A percentile compares a stretch with the other conserved stretches of the same genome.
Evolutionary conservation across 2,113 vertebrate genomes (phyloP).

Genomic region (Triplophysa siluroides): DNA sequence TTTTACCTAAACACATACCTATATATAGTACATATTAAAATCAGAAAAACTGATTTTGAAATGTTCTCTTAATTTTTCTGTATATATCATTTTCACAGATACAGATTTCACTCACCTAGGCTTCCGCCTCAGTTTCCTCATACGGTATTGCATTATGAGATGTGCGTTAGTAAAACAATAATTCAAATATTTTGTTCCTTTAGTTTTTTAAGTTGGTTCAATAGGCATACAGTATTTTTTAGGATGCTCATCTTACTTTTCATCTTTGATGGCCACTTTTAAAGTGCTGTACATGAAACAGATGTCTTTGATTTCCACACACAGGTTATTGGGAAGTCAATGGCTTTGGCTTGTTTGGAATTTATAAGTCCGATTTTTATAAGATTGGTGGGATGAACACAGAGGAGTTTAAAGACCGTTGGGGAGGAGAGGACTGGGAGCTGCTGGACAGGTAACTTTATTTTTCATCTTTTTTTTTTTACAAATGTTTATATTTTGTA

Average conservation of each 20-base stretch:
- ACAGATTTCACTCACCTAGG: too few relatives aligned
- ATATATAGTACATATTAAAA: too few relatives aligned
- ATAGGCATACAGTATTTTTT: too few relatives aligned
- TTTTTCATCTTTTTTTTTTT: too few relatives aligned
- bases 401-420: constrained; percentile 95
- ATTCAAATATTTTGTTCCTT: too few relatives aligned
- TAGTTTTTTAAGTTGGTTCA: not conserved
- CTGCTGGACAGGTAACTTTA: constrained; percentile 89
- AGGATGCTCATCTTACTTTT: not conserved
- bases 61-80: too few relatives aligned
- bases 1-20: too few relatives aligned
- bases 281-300: not conserved
- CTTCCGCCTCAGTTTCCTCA: too few relatives aligned
- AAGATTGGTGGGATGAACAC: constrained; percentile 98
- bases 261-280: not conserved
- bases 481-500: not conserved
- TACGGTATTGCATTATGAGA: not conserved
- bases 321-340: constrained; percentile 99
- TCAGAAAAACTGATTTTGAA: too few relatives aligned
- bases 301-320: constrained; percentile 25
- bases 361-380: constrained; percentile 97
- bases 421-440: constrained; percentile 99
- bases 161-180: too few relatives aligned
- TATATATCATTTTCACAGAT: too few relatives aligned
- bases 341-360: constrained; percentile 94